phyloP scores from a whole-genome alignment of 2,113 vertebrate species.

The Pampusana beccarii region DNA sequence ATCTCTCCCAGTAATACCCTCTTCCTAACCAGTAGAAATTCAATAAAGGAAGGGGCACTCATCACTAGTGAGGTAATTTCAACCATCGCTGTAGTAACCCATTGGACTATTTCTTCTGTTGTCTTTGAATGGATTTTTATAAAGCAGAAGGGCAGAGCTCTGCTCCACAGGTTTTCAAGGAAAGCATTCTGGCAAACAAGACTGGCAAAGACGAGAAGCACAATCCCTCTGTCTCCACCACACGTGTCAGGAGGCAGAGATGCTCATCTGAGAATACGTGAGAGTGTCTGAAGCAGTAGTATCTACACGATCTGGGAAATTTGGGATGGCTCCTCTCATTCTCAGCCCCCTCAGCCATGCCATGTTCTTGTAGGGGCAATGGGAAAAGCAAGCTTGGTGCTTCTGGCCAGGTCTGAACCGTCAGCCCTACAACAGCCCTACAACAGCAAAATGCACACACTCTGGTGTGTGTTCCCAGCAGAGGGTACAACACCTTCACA shows the following conservation, averaged over 20 bases:
- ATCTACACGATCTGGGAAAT: background rate
- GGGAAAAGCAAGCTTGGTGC: background rate
- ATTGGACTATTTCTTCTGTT: background rate
- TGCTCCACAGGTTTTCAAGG: background rate
- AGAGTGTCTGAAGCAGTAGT: background rate
- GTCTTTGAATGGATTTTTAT: background rate
- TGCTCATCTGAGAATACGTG: rapidly evolving
- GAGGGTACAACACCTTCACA: background rate
- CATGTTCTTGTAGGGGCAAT: background rate
- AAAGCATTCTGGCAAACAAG: background rate
- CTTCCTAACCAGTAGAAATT: background rate
- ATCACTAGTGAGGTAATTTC: background rate
- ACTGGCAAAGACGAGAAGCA: background rate
- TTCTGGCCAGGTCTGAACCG: background rate
- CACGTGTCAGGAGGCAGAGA: rapidly evolving
- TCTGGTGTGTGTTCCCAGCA: background rate
- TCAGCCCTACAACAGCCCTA: background rate
- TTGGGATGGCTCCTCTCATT: background rate
- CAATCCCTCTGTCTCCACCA: rapidly evolving
- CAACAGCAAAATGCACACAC: background rate
- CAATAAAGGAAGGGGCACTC: background rate
- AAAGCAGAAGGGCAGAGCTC: background rate
- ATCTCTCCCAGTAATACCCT: background rate
- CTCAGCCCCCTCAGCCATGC: background rate
- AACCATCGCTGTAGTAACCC: background rate